Evolutionary conservation across 2,888 invertebrate species (phyloP).

Genomic region (Dromius quadrimaculatus): DNA sequence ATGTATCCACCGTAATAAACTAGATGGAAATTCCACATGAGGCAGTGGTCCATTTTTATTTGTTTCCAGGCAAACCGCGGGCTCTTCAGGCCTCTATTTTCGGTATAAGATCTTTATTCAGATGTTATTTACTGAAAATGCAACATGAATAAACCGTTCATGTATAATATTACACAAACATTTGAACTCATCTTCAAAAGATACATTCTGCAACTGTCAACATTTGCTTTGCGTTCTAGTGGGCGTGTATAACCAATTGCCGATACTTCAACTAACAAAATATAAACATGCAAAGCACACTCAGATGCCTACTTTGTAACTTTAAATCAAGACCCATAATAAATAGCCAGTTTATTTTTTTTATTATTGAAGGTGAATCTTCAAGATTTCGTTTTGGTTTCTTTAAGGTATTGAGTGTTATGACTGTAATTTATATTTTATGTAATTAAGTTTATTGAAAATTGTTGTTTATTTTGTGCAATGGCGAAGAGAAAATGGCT

Average conservation of each 20-base stretch:
- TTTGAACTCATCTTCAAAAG: neutral
- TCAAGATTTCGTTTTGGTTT: neutral
- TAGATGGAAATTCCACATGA: too few species aligned
- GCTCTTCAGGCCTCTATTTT: too few species aligned
- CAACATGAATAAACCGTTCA: too few species aligned
- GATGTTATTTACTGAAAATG: too few species aligned
- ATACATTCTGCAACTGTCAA: conserved; percentile 17
- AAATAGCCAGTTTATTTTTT: too few species aligned
- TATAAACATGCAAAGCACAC: conserved; percentile 14
- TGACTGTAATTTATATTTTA: conserved; percentile 32
- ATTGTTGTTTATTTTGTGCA: conserved; percentile 23
- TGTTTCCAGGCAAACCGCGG: too few species aligned
- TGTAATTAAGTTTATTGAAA: conserved; percentile 32
- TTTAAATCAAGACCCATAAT: conserved; percentile 3
- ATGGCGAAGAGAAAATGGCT: conserved; percentile 13
- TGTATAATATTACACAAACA: conserved; percentile 26
- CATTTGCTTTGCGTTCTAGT: conserved; percentile 16
- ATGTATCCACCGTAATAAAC: too few species aligned
- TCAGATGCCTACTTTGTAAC: conserved; percentile 26
- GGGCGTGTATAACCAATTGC: conserved; percentile 11
- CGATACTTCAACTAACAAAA: conserved; percentile 22
- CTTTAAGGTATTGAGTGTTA: conserved; percentile 11
- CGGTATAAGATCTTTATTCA: too few species aligned
- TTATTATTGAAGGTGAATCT: too few species aligned
- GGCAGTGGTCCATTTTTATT: too few species aligned